A percentile compares a stretch with the other conserved stretches of the same genome.
Evolutionary conservation across 2,113 vertebrate genomes (phyloP).

Genomic region (Himantopus leucocephalus): DNA sequence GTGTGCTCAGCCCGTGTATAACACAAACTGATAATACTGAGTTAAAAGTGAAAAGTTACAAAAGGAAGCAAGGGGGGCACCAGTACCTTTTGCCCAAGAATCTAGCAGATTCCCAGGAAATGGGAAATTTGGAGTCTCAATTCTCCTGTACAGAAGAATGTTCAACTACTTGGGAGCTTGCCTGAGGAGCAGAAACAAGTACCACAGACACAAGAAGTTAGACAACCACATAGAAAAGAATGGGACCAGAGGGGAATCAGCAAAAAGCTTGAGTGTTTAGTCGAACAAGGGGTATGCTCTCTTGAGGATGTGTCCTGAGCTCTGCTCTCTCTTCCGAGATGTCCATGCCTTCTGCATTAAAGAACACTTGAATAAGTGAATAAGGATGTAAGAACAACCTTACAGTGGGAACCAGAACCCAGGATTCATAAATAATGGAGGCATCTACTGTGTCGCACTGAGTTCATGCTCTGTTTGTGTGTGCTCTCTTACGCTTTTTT

Average conservation of each 20-base stretch:
- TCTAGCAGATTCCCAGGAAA: background rate
- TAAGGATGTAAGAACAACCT: background rate
- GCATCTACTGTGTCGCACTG: background rate
- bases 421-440: background rate
- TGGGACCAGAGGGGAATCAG: background rate
- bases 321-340: background rate
- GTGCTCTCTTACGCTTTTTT: background rate
- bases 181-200: background rate
- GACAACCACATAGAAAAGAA: background rate
- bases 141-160: background rate
- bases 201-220: background rate
- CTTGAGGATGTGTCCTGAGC: background rate
- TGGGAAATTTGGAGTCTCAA: background rate
- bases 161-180: background rate
- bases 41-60: background rate
- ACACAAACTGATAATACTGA: background rate
- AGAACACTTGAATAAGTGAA: background rate
- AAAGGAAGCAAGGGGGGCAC: background rate
- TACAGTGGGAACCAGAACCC: background rate
- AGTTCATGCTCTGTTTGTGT: background rate
- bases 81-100: background rate
- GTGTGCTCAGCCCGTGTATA: background rate
- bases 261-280: background rate
- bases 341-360: background rate
- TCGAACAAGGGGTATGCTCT: background rate